phyloP scores from a whole-genome alignment of 2,888 invertebrate genomes.

The Dryobota labecula region DNA sequence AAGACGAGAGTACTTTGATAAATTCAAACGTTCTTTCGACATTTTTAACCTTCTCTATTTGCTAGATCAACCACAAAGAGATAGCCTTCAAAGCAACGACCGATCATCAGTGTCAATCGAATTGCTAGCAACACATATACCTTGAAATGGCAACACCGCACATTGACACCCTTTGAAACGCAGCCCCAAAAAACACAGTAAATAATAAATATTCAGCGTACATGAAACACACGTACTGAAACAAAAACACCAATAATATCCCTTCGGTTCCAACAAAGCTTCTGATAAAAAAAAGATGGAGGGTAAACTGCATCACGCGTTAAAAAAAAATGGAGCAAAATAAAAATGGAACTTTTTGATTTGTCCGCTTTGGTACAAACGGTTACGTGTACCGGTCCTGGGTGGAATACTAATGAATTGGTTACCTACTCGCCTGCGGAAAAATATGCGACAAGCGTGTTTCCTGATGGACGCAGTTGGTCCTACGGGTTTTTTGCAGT shows the following conservation, averaged over 20 bases:
- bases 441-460: conserved; percentile 61
- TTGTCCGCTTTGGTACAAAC: conserved; percentile 65
- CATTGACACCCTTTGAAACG: conserved; percentile 36
- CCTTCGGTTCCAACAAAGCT: conserved; percentile 35
- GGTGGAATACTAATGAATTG: conserved; percentile 79
- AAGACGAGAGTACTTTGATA: neutral
- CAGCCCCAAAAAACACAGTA: conserved; percentile 8
- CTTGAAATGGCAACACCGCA: conserved; percentile 9
- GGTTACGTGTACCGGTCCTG: conserved; percentile 61
- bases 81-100: conserved; percentile 12
- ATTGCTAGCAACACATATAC: neutral
- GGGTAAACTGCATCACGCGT: conserved; percentile 57
- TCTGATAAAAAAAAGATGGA: conserved; percentile 47
- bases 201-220: conserved; percentile 44
- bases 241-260: conserved; percentile 49
- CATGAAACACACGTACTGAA: conserved; percentile 19
- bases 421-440: conserved; percentile 66
- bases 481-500: conserved; percentile 28
- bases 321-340: conserved; percentile 28
- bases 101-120: conserved; percentile 25
- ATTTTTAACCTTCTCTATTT: neutral
- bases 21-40: neutral
- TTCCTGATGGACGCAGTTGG: conserved; percentile 53
- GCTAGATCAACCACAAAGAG: conserved; percentile 1
- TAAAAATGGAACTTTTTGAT: conserved; percentile 71